A percentile compares a stretch with the other conserved stretches of the same genome.
phyloP scores from a whole-genome alignment of 2,888 invertebrate genomes.

The Muscina levida region DNA sequence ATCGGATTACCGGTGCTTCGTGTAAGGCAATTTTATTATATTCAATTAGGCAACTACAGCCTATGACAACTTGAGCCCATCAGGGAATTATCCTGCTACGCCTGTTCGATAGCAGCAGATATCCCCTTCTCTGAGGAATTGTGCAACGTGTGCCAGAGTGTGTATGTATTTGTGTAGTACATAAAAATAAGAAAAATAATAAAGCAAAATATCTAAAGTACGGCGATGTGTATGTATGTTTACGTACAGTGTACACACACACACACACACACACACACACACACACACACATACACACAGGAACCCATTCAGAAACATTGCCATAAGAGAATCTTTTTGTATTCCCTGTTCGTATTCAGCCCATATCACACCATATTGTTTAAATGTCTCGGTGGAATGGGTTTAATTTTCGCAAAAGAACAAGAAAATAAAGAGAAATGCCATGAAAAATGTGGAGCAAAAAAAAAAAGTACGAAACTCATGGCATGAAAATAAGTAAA shows the following conservation, averaged over 20 bases:
- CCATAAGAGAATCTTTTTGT: not conserved
- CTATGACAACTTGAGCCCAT: too few species aligned
- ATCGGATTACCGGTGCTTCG: too few species aligned
- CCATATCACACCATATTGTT: conserved; percentile 36
- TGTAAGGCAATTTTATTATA: too few species aligned
- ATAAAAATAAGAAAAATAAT: conserved; percentile 6
- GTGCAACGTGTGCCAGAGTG: too few species aligned
- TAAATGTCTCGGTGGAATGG: conserved; percentile 48
- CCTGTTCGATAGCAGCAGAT: too few species aligned
- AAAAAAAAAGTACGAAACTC: conserved; percentile 8
- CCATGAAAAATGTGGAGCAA: not conserved
- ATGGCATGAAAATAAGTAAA: conserved; percentile 32
- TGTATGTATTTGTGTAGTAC: not conserved
- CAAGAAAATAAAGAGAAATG: not conserved
- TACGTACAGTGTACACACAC: not conserved
- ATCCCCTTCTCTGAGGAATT: not conserved
- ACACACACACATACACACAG: not conserved
- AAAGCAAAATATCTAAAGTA: conserved; percentile 18
- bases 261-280: not conserved
- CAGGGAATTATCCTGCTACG: too few species aligned
- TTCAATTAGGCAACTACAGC: too few species aligned
- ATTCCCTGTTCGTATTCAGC: not conserved
- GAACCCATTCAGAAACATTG: too few species aligned
- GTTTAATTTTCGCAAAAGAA: conserved; percentile 41
- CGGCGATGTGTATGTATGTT: not conserved